Conservation (phyloP, 2,797 vertebrate species). For the Miichthys miiuy region DNA sequence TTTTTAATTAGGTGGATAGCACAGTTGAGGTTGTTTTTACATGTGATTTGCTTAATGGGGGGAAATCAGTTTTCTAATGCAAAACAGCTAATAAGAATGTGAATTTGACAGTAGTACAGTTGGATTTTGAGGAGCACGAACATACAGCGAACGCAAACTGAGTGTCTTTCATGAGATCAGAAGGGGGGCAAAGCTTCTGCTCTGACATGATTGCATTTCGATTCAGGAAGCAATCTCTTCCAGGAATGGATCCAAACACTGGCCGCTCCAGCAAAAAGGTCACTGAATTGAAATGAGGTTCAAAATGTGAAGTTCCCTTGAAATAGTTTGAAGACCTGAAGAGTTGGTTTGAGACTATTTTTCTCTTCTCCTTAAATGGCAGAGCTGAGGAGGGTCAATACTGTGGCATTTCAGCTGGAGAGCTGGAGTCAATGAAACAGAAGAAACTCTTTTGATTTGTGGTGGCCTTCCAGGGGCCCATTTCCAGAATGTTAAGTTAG, state of each 20-base stretch:
- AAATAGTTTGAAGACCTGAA: constrained; percentile 60
- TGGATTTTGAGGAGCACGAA: background rate
- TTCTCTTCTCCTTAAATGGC: constrained; percentile 23
- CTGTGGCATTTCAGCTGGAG: constrained; percentile 50
- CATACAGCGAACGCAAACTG: background rate
- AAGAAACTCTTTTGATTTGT: constrained; percentile 28
- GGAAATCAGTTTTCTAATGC: background rate
- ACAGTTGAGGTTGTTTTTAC: no score
- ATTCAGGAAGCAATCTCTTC: constrained; percentile 70
- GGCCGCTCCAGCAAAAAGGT: constrained; percentile 64
- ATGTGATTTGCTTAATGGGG: no score
- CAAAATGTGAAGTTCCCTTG: constrained; percentile 56
- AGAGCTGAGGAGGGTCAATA: constrained; percentile 53
- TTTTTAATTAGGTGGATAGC: no score
- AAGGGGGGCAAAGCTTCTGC: constrained; percentile 18
- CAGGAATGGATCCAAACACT: constrained; percentile 64
- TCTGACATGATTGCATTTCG: constrained; percentile 52
- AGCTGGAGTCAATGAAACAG: constrained; percentile 47
- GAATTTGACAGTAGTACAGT: background rate
- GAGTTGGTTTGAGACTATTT: constrained; percentile 25
- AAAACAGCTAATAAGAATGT: background rate
- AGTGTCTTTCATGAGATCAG: constrained; percentile 26
- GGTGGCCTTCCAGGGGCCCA: background rate
- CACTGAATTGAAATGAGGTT: constrained; percentile 66
- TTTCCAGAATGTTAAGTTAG: constrained; percentile 7